Base-by-base conservation (phyloP, 2,797 vertebrate species). In the Anas capensis region DNA sequence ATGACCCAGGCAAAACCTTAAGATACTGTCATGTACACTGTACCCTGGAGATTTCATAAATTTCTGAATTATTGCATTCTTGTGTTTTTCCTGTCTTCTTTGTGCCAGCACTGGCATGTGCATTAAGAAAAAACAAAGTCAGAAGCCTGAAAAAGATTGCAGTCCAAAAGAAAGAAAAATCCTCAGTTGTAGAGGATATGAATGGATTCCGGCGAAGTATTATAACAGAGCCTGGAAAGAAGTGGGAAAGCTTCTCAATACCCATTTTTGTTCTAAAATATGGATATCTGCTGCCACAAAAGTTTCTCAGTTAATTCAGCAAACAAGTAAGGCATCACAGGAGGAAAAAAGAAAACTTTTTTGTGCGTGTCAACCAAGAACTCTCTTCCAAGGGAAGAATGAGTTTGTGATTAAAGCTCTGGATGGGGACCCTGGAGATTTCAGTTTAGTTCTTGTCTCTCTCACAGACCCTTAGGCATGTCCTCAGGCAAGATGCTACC, bases 51-150 rank as follows among this genome's bases (percentile, higher is more conserved):
- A 57, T 90, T 90, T 79, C 76, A 76, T 64, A 58, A 10, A 88
- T 56, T 79, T 87, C 29, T 15, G 48, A 89, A 62, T 85, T 91
- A 80, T 64, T 93, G 33, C 77, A 94, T 86, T 93, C 51, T 68
- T 46, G 15, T 86, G 36, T 77, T 91, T 95, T 61, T 36, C 19
- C 40, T 56, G 38, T 83, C 48, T 86, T 76, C 15, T 46, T 87
- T 31, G 3, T 88, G 69, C 89, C 86, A 62, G 38, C 15, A 60
- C 23, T 53, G 56, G 40, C 53, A 83, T 9, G 16, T 58, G 57
- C 64, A 90, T 64, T 36, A 76, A 27, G 58, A 91, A 65, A 78
- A 58, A 42, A 60, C 8, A 60, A 78, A 40, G 61, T 36, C 0
- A 66, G 44, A 82, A 82, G 31, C 8, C 24, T 4, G 2, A 2